Evolutionary conservation across 2,888 invertebrate species (phyloP), one percentile per base, ranked within the genome.

Genomic region (Scaeva pyrastri): DNA sequence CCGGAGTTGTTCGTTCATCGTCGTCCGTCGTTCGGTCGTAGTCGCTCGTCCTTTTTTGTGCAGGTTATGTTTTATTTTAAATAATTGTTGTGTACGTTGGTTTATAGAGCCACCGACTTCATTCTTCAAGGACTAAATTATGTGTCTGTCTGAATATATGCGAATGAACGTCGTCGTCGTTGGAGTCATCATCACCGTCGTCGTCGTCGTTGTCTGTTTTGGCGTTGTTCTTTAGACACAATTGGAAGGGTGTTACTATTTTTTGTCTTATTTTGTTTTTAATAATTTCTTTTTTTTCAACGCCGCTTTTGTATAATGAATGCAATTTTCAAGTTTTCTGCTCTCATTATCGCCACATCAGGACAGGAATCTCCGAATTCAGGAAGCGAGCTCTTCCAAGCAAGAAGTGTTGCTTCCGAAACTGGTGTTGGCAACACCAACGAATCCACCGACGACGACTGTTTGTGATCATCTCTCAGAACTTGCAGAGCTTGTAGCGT

Each of bases 301-400:
- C 50, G 75, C 81, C 85, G 81, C 85, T 88, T 78, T 77, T 87
- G 86, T 88, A 89, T 91, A 91, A 91, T 91, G 91, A 91, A 91
- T 90, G 91, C 91, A 90, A 91, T 90, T 91, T 91, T 89, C 89
- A 88, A 89, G 88, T 89, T 89, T 88, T 89, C 88, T 88, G 89
- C 89, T 88, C 89, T 89, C 89, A 89, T 89, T 89, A 89, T 89
- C 89, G 89, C 89, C 88, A 84, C 88, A 89, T 89, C 88, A 88
- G 88, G 88, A 60, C n/a, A n/a, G n/a, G n/a, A n/a, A n/a, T n/a
- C 39, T 60, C 39, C 5, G 60, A 60, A 60, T 60, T 41, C 60
- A 41, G 39, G 14, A 88, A 78, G 88, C 74, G 48, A 71, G 73
- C 70, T 81, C 75, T 71, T 50, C 62, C 58, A 45, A 70, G 71